Conservation (phyloP, 2,797 vertebrate genomes). For the Scolopax rusticola region DNA sequence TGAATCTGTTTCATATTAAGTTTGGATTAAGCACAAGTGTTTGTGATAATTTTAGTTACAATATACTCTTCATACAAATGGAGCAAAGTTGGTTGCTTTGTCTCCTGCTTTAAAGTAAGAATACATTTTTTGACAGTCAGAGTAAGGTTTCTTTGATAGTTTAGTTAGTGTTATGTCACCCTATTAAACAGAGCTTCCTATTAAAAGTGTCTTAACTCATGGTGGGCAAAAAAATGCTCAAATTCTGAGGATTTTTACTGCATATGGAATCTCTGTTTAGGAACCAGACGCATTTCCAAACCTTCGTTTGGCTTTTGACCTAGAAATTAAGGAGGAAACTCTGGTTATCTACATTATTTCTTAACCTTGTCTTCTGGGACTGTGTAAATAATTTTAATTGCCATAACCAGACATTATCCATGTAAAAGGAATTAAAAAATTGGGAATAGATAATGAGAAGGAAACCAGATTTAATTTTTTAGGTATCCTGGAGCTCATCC, state of each 20-base stretch:
- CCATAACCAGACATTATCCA: background rate
- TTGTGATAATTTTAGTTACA: constrained; percentile 39
- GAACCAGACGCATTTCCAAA: background rate
- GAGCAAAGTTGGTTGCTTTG: background rate
- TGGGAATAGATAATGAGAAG: background rate
- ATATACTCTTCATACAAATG: background rate
- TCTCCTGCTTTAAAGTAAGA: background rate
- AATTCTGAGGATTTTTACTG: background rate
- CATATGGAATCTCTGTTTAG: background rate
- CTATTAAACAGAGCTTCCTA: background rate
- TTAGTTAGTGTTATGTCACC: background rate
- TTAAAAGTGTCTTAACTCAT: background rate
- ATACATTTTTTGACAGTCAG: background rate
- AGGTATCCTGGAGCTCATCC: background rate
- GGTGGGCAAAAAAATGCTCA: background rate
- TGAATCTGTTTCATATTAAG: constrained; percentile 68
- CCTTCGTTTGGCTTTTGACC: background rate
- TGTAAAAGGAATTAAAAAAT: background rate
- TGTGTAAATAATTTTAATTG: background rate
- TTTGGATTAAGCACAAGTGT: constrained; percentile 53
- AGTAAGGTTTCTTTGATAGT: background rate
- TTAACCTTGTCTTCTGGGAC: background rate
- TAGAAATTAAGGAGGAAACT: background rate
- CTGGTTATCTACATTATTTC: background rate
- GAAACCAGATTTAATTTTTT: background rate